Base-by-base conservation (phyloP, 2,113 vertebrate genomes). In the Misgurnus mizolepis region DNA sequence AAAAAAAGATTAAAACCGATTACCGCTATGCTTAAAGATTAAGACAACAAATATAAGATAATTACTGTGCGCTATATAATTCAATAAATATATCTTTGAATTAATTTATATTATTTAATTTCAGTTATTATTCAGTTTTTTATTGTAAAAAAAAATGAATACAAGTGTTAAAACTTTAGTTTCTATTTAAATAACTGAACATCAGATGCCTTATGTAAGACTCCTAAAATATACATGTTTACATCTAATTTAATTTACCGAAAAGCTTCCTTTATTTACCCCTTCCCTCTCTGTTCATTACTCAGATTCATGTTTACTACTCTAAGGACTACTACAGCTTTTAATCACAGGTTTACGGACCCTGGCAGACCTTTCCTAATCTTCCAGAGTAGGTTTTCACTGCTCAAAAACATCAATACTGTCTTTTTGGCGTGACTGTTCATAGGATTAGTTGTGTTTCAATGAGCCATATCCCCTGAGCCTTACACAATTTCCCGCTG, bases 351-450 rank as follows among this genome's bases (percentile, higher is more conserved):
- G 86, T 90, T 90, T 88, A 89, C 84, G 66, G 81, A 89, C 74
- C 75, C 78, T 90, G 89, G 88, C 88, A 88, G 85, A 65, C 79
- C 8, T 60, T 55, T n/a, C 49, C 77, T 88, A 91, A 92, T 92
- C 85, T 90, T 83, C 84, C 79, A 76, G 79, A 92, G 89, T 90
- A 90, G 88, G 61, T 84, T 88, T 89, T 88, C 78, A 87, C 79
- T 82, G 70, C 39, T 15, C n/a, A 67, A 82, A 81, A 74, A 85
- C 76, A 84, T 88, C 87, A 83, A 90, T 92, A 84, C 80, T 78
- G 45, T 27, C 66, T 79, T 71, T 84, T 79, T 82, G 53, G 58
- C 18, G 18, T 10, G 14, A 15, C 64, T 47, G 68, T 69, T 84
- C 58, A 49, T 60, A 15, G 40, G 69, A 81, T 78, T 74, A 69